Base-by-base conservation (phyloP, 2,797 vertebrate genomes). In the Sciaenops ocellatus region DNA sequence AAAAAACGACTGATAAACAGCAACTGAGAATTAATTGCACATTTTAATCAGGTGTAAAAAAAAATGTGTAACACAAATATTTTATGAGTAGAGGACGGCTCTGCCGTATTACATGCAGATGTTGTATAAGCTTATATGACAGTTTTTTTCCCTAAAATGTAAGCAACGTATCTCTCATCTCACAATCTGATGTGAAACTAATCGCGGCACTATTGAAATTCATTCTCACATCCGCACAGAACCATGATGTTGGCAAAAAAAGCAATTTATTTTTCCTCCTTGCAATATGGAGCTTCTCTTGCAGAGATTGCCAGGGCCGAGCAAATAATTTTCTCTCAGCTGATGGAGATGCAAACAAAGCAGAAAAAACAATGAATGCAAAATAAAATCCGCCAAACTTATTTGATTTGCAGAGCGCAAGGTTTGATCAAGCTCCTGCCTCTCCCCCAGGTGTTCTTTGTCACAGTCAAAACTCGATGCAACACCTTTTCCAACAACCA, bases 301-400 rank as follows among this genome's bases (percentile, higher is more conserved):
- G 70, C 79, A 69, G 77, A 88, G 79, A 88, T 85, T 85, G 85
- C 74, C 52, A 55, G 44, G 69, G 83, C 81, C 79, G 46, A 78
- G 76, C 83, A 78, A 89, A 93, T 90, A n/a, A 91, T 92, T 93
- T 87, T 84, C 90, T 85, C 55, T 79, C 66, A 81, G 69, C 90
- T 90, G 90, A 94, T 92, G 86, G 87, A 85, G 84, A 94, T 92
- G 90, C 90, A 94, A 93, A 94, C 87, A 93, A 92, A 92, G 89
- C 85, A 91, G 83, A 86, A 91, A 73, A 93, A 90, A 93, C 89
- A 92, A 93, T 92, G 88, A 93, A 94, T 92, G 81, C 69, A 57
- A 84, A 93, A 92, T 80, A 89, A 94, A 89, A 84, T 83, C 82
- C 79, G 82, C 60, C 85, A 87, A 92, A 92, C 79, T 76, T 80